A percentile compares a stretch with the other conserved stretches of the same genome.
These are phyloP conservation scores for Odiellus spinosus DNA, from an alignment of 2,888 invertebrate species.

Conservation along the genomic window DNA sequence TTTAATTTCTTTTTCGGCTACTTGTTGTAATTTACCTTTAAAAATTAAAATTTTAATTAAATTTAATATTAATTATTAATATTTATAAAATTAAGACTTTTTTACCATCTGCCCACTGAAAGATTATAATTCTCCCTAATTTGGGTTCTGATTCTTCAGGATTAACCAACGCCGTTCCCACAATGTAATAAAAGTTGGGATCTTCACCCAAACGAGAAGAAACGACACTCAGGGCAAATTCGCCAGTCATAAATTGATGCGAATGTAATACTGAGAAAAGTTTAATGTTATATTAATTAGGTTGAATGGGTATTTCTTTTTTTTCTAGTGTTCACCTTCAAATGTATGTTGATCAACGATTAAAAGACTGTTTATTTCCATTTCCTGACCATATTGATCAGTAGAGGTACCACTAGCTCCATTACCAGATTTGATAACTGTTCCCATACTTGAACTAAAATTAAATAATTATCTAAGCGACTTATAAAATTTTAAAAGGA, in stretches of 20 bases:
- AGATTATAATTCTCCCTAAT: slow-evolving; percentile 73
- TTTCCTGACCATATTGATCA: slow-evolving; percentile 54
- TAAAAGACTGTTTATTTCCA: slow-evolving; percentile 75
- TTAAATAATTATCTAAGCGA: neutral
- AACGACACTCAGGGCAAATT: slow-evolving; percentile 77
- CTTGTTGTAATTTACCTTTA: slow-evolving; percentile 39
- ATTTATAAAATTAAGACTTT: slow-evolving; percentile 31
- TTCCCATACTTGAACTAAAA: slow-evolving; percentile 39
- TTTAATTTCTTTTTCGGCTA: slow-evolving; percentile 92
- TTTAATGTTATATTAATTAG: neutral
- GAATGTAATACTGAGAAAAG: slow-evolving; percentile 62
- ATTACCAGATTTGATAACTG: slow-evolving; percentile 29
- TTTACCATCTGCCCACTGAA: slow-evolving; percentile 69
- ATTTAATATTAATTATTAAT: neutral
- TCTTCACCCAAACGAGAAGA: slow-evolving; percentile 73
- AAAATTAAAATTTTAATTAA: slow-evolving; percentile 1
- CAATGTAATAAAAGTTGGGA: slow-evolving; percentile 74
- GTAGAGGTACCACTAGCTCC: slow-evolving; percentile 10
- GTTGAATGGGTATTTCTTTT: too few species aligned
- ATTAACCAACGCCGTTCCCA: slow-evolving; percentile 84
- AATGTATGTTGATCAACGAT: slow-evolving; percentile 93
- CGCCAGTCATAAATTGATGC: slow-evolving; percentile 76
- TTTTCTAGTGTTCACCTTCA: slow-evolving; percentile 40
- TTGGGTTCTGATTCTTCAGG: slow-evolving; percentile 94
- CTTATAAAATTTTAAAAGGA: too few species aligned